Base-by-base conservation (phyloP, 1,140 invertebrate genomes). In the Ceratoteleas bidentatus region DNA sequence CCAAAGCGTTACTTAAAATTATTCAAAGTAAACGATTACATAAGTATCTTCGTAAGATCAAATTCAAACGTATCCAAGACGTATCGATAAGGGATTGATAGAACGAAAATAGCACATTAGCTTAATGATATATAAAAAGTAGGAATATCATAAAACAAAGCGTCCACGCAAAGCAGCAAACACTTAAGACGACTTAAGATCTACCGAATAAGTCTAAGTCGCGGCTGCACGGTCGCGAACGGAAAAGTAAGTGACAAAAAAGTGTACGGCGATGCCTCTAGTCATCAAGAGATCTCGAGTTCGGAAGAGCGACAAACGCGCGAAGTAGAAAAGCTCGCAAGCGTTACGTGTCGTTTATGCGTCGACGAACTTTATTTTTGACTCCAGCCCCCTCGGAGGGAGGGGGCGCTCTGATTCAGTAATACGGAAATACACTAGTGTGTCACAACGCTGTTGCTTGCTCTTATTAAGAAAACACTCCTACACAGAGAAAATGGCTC, bases 401-500 rank as follows among this genome's bases (percentile, higher is more conserved):
- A 61, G 69, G 77, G 57, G 64, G 57, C 53, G 24, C 32, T 62
- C 49, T 79, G 77, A 74, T 74, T 73, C 58, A 74, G 49, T 36
- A 69, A 69, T 68, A 68, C 69, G 77, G 77, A 80, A 80, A 80
- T 80, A 74, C 69, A 74, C 77, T 69, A 74, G 57, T 66, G 69
- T 80, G 62, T 69, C 77, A 62, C 62, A 74, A 64, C 58, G 62
- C 57, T 68, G 73, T 68, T 80, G 62, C 62, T 80, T 73, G 58
- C 47, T 73, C 66, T 80, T 69, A 65, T 80, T 64, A 80, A 80
- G 69, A 80, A 80, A 80, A 73, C 77, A 74, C 49, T 80, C 69
- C 50, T 74, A 62, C 34, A 57, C 34, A 73, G 40, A 47, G 62
- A 68, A n/a, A 78, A 74, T 69, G 62, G 62, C 77, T 80, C 69